phyloP scores from a whole-genome alignment of 1,140 invertebrate genomes.

The Orius laevigatus region DNA sequence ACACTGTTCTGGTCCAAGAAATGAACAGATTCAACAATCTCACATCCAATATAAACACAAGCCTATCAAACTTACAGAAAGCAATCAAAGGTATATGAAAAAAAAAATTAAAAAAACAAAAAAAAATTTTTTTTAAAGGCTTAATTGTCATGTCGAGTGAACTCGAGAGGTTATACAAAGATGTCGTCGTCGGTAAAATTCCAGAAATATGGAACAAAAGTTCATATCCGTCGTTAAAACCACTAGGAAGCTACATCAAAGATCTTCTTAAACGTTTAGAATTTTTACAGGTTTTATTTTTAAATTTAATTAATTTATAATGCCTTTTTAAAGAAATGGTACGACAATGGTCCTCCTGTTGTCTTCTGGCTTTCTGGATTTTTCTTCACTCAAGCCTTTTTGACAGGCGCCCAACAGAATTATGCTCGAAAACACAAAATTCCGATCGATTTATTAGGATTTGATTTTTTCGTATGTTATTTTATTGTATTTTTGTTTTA shows the following conservation, averaged over 20 bases:
- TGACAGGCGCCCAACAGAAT: slow-evolving; percentile 87
- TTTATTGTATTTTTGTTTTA: slow-evolving; percentile 5
- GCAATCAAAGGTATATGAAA: slow-evolving; percentile 62
- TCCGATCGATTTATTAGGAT: slow-evolving; percentile 62
- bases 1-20: slow-evolving; percentile 85
- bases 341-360: slow-evolving; percentile 56
- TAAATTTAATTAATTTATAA: slow-evolving; percentile 3
- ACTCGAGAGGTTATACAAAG: slow-evolving; percentile 70
- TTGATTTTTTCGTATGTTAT: slow-evolving; percentile 27
- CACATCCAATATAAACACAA: slow-evolving; percentile 50
- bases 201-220: slow-evolving; percentile 65
- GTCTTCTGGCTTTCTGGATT: slow-evolving; percentile 90
- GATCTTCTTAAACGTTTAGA: slow-evolving; percentile 70
- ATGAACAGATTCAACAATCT: slow-evolving; percentile 80
- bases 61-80: slow-evolving; percentile 63
- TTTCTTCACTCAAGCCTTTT: slow-evolving; percentile 89
- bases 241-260: slow-evolving; percentile 73
- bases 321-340: slow-evolving; percentile 52
- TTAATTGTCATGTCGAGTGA: slow-evolving; percentile 70
- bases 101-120: neutral
- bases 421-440: slow-evolving; percentile 80
- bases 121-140: slow-evolving; percentile 33
- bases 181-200: slow-evolving; percentile 68
- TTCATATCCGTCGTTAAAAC: slow-evolving; percentile 87
- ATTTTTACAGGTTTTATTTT: slow-evolving; percentile 49